phyloP scores from a whole-genome alignment of 1,140 invertebrate genomes.

The Macrobrachium rosenbergii region DNA sequence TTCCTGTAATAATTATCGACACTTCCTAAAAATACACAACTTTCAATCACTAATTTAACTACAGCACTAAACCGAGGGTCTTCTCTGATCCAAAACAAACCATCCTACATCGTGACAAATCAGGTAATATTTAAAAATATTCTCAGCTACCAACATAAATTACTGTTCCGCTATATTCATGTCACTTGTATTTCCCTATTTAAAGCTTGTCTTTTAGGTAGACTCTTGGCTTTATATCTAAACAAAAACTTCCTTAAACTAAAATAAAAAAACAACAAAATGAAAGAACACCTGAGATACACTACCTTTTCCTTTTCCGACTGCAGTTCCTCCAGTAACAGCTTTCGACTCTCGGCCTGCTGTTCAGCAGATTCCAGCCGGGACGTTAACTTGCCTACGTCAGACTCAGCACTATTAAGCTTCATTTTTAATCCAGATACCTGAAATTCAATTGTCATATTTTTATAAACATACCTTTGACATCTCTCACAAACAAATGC shows the following conservation, averaged over 20 bases:
- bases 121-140: no score
- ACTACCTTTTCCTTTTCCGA: conserved; percentile 47
- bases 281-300: not conserved
- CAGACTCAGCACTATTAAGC: conserved; percentile 26
- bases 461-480: not conserved
- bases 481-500: no score
- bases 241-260: not conserved
- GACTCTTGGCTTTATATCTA: not conserved
- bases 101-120: no score
- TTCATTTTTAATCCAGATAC: conserved; percentile 33
- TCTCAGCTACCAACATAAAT: no score
- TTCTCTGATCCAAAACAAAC: no score
- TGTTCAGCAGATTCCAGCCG: conserved; percentile 33
- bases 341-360: conserved; percentile 31
- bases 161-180: no score
- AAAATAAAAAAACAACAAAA: not conserved
- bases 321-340: conserved; percentile 25
- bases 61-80: no score
- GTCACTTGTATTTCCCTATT: not conserved
- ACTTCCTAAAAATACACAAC: no score
- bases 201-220: not conserved
- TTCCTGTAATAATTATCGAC: no score
- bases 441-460: not conserved
- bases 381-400: not conserved
- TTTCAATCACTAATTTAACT: no score